A percentile compares a stretch with the other conserved stretches of the same genome.
These are phyloP conservation scores for Percopsis transmontana DNA, from an alignment of 2,113 vertebrate species.

Conservation along the genomic window DNA sequence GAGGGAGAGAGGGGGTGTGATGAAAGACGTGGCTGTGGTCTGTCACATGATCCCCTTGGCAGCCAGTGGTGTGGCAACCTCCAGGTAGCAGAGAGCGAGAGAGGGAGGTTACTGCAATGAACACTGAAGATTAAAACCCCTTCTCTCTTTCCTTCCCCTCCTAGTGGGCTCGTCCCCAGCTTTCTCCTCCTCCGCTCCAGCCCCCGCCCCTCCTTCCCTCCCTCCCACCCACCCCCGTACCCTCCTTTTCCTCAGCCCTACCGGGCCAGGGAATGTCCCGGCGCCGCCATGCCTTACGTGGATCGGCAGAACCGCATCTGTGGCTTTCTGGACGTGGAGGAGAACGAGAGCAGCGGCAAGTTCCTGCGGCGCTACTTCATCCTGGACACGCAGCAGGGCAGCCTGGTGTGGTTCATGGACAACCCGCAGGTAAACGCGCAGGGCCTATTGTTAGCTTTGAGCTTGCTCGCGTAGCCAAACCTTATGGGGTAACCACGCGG, in stretches of 20 bases:
- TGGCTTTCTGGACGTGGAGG: conserved; percentile 98
- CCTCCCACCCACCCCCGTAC: conserved; percentile 31
- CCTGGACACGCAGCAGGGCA: conserved; percentile 91
- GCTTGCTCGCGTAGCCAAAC: not conserved
- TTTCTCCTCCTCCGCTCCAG: not conserved
- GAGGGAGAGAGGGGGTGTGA: conserved; percentile 27
- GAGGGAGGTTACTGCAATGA: conserved; percentile 45
- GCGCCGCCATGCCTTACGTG: conserved; percentile 96
- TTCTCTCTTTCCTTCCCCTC: conserved; percentile 27
- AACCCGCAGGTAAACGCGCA: conserved; percentile 90
- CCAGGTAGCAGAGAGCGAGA: conserved; percentile 60
- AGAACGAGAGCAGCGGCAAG: conserved; percentile 96
- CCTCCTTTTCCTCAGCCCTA: conserved; percentile 49
- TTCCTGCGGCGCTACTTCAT: conserved; percentile 98
- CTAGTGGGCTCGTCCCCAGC: conserved; percentile 31
- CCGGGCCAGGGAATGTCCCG: conserved; percentile 89
- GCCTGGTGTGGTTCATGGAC: conserved; percentile 98
- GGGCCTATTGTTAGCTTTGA: conserved; percentile 44
- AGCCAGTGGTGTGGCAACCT: conserved; percentile 56
- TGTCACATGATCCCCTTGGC: conserved; percentile 64
- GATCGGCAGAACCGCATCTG: conserved; percentile 99
- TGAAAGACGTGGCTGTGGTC: conserved; percentile 64
- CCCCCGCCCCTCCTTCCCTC: not conserved
- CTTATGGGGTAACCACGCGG: not conserved
- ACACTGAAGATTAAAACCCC: conserved; percentile 27